Conservation (phyloP, 2,797 vertebrate species). For the Okamejei kenojei region DNA sequence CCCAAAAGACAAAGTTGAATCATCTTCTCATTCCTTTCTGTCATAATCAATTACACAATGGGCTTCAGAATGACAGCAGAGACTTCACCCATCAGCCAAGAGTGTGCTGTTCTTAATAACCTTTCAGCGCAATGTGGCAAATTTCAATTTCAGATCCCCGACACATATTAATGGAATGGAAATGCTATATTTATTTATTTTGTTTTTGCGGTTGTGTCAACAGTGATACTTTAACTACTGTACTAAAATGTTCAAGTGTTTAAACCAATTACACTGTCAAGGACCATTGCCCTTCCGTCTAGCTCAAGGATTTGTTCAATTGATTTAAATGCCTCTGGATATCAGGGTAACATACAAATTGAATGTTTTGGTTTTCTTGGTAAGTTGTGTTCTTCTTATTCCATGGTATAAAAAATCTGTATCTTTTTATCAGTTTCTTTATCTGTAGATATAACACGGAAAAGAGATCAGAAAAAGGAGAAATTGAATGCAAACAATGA, state of each 20-base stretch:
- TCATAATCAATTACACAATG: conserved; percentile 43
- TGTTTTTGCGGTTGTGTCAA: background rate
- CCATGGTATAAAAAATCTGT: background rate
- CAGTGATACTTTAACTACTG: background rate
- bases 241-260: background rate
- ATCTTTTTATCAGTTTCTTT: background rate
- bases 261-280: background rate
- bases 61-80: conserved; percentile 41
- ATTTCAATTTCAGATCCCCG: conserved; percentile 29
- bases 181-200: background rate
- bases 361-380: background rate
- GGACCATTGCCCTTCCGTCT: background rate
- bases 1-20: conserved; percentile 42
- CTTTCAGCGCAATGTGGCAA: conserved; percentile 3
- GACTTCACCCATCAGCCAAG: conserved; percentile 41
- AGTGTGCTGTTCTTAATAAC: conserved; percentile 28
- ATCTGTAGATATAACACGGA: background rate
- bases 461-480: background rate
- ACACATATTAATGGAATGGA: background rate
- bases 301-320: background rate
- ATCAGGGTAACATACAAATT: background rate
- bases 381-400: background rate
- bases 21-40: conserved; percentile 41
- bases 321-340: background rate
- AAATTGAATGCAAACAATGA: background rate